A percentile compares a stretch with the other conserved stretches of the same genome.
phyloP scores from a whole-genome alignment of 2,113 vertebrate species.

The Pachyramphus minor region DNA sequence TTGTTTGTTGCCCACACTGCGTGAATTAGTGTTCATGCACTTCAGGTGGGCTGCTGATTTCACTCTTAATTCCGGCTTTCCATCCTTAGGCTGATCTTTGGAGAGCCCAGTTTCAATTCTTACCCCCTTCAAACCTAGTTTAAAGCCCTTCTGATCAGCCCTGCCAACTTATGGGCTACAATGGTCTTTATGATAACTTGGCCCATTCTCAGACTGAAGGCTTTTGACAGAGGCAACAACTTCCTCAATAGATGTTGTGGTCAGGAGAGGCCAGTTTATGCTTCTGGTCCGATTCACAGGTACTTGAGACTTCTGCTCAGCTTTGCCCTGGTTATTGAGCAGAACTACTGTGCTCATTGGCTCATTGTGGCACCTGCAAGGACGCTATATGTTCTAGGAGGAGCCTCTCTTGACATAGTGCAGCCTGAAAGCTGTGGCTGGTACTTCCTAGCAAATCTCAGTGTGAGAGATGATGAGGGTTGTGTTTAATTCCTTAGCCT shows the following conservation, averaged over 20 bases:
- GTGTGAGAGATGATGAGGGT: not conserved
- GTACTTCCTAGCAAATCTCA: not conserved
- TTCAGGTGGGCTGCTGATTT: too few relatives aligned
- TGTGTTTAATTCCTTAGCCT: not conserved
- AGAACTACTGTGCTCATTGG: not conserved
- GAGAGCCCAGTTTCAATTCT: too few relatives aligned
- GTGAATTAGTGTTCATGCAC: too few relatives aligned
- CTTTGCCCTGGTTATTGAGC: not conserved
- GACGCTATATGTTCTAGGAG: not conserved
- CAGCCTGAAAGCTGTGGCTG: not conserved
- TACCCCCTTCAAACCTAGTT: too few relatives aligned
- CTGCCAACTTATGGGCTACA: too few relatives aligned
- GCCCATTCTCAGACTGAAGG: not conserved
- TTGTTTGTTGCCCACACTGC: too few relatives aligned
- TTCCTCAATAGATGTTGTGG: not conserved
- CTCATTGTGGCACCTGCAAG: not conserved
- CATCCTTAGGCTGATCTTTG: too few relatives aligned
- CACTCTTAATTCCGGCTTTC: too few relatives aligned
- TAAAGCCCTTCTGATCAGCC: too few relatives aligned
- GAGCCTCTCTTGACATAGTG: not conserved
- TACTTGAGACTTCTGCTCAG: not conserved
- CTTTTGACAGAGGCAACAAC: not conserved
- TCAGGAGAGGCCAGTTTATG: not conserved
- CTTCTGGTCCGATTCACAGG: not conserved
- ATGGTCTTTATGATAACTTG: not conserved